Base-by-base conservation (phyloP, 2,113 vertebrate species). In the Pardalotus punctatus region DNA sequence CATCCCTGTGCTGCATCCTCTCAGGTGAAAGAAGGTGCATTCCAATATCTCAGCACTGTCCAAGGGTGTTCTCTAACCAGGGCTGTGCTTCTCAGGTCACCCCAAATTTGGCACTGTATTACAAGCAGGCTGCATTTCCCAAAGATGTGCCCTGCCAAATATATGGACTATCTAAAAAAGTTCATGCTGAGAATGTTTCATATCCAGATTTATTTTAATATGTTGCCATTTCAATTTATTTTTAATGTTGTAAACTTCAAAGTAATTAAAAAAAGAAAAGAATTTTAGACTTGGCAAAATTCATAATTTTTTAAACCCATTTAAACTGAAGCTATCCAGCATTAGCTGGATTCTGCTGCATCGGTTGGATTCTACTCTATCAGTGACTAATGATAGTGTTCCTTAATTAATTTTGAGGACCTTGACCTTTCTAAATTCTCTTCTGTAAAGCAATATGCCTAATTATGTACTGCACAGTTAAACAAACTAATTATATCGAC, bases 401-500 rank as follows among this genome's bases (percentile, higher is more conserved):
- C 77, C 86, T 84, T 93, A 96, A 96, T 96, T 97, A 96, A 96
- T 95, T 96, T 76, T 88, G 88, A 96, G 92, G 80, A 94, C 95
- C 72, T 94, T 95, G 96, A 96, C 96, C 95, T 96, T 94, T 95
- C 88, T 92, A 92, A 95, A 95, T 92, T 96, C 69, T 94, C 65
- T 94, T 94, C 96, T 95, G 96, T 96, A 96, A 95, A 96, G 96
- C 93, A 92, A 94, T 96, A 96, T 88, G 88, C 93, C 90, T 97
- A 95, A 96, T 94, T 96, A 96, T 86, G 94, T 90, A 92, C 93
- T 92, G 88, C 92, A 94, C 88, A 97, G 95, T 97, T 96, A 97
- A 97, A 96, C 90, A 97, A 96, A 96, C 94, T 96, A 93, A 97
- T 97, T 97, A 95, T 94, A 88, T 96, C 79, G 61, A 95, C 90